Base-by-base conservation (phyloP, 1,140 invertebrate genomes). In the Hycleus phaleratus region DNA sequence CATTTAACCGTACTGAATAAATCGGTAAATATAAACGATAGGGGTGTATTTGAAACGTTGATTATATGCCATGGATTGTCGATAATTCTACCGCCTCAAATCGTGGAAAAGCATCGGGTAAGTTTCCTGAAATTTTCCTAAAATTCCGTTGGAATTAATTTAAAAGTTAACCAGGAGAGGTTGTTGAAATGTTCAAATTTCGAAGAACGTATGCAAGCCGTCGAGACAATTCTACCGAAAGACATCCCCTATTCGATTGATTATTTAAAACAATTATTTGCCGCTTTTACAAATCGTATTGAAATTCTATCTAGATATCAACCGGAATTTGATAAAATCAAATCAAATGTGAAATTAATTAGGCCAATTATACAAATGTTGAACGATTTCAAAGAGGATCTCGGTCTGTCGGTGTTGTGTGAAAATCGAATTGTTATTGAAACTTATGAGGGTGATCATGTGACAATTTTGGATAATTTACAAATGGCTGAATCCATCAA, bases 41-140 rank as follows among this genome's bases (percentile, higher is more conserved):
- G 74, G 3, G 79, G 81, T 39, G 67, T 66, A 5, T 67, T 74
- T 12, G 79, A 83, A 63, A 78, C 81, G 64, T 71, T 72, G 45
- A 66, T 84, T 3, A 67, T 83, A 18, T 75, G 76, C 26, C 75
- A 77, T 74, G 77, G 73, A 76, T 79, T 56, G 76, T 77, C 54
- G 72, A 18, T 18, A 18, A 18, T 18, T 18, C 18, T 18, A 18
- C 18, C 18, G 18, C 1, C 18, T 18, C 18, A 18, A 18, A 18
- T 18, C 18, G 18, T 18, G 18, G 18, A 18, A 18, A 18, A 18
- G 18, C 18, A 18, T 2, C 18, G 18, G 18, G 18, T 18, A 18
- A 18, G 18, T 18, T 18, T 2, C 1, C 18, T 1, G 18, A 1
- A 38, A 39, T 39, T 39, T 39, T 7, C 38, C 38, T 39, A 10